Evolutionary conservation across 2,113 vertebrate species (phyloP).

Genomic region (Ceuthmochares aereus): DNA sequence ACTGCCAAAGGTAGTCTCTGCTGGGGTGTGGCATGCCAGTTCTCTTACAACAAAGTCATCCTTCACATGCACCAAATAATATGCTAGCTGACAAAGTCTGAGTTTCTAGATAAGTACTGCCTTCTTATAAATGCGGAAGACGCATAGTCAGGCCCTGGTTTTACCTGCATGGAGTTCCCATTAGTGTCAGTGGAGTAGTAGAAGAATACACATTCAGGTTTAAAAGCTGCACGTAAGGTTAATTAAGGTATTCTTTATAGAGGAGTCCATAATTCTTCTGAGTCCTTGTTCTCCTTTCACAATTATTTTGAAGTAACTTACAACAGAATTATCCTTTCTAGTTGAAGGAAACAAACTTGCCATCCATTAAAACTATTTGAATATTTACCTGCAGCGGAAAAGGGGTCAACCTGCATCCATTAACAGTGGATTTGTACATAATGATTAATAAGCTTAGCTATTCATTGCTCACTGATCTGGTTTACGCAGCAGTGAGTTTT

Average conservation of each 20-base stretch:
- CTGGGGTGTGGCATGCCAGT: neutral
- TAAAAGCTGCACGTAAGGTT: neutral
- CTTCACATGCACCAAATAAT: rapidly evolving
- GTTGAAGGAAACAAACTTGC: neutral
- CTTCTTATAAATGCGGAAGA: neutral
- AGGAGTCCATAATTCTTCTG: neutral
- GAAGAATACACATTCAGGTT: neutral
- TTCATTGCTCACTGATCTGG: neutral
- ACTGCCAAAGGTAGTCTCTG: neutral
- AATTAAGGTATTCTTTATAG: neutral
- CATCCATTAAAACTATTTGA: neutral
- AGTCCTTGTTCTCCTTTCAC: neutral
- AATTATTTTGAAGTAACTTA: neutral
- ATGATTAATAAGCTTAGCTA: neutral
- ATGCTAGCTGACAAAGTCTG: neutral
- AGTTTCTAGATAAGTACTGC: neutral
- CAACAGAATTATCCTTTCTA: neutral
- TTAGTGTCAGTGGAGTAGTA: neutral
- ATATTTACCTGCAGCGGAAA: neutral
- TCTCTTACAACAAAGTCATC: neutral
- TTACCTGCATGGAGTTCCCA: neutral
- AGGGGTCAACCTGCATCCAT: neutral
- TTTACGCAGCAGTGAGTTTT: neutral
- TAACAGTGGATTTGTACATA: neutral
- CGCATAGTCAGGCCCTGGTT: neutral